Percentiles rank a stretch among this genome's conserved stretches.
phyloP scores from a whole-genome alignment of 1,140 invertebrate species.

The Lasioglossum baleicum region DNA sequence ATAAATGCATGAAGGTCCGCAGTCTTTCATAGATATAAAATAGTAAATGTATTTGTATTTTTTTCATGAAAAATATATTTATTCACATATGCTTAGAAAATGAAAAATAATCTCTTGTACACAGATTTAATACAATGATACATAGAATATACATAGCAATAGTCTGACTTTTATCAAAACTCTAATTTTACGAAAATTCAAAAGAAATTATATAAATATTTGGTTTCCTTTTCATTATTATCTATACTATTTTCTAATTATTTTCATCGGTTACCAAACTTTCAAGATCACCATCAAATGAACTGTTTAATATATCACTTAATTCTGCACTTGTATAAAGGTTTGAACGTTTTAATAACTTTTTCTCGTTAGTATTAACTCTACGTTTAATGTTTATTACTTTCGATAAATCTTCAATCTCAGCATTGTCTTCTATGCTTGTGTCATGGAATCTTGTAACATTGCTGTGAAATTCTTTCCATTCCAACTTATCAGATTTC shows the following conservation, averaged over 20 bases:
- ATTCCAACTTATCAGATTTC: not conserved
- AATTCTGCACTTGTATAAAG: not conserved
- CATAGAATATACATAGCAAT: too few relatives aligned
- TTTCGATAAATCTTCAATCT: not conserved
- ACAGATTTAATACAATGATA: not conserved
- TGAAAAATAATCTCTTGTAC: too few relatives aligned
- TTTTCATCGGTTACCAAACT: too few relatives aligned
- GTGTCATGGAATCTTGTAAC: not conserved
- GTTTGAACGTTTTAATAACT: not conserved
- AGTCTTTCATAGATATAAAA: too few relatives aligned
- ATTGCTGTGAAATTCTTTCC: not conserved
- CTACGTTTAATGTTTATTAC: not conserved
- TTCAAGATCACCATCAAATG: not conserved
- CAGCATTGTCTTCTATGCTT: slow-evolving; percentile 7
- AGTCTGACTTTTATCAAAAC: not conserved
- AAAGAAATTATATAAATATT: too few relatives aligned
- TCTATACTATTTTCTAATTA: too few relatives aligned
- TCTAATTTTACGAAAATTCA: too few relatives aligned
- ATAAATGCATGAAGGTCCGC: too few relatives aligned
- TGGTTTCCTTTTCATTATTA: too few relatives aligned
- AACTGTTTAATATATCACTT: not conserved
- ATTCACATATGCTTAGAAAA: not conserved
- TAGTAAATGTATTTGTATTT: too few relatives aligned
- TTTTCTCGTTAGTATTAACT: not conserved
- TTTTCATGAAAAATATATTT: not conserved